These are phyloP conservation scores for Enchytraeus crypticus DNA, from an alignment of 2,888 invertebrate genomes.

Conservation along the genomic window DNA sequence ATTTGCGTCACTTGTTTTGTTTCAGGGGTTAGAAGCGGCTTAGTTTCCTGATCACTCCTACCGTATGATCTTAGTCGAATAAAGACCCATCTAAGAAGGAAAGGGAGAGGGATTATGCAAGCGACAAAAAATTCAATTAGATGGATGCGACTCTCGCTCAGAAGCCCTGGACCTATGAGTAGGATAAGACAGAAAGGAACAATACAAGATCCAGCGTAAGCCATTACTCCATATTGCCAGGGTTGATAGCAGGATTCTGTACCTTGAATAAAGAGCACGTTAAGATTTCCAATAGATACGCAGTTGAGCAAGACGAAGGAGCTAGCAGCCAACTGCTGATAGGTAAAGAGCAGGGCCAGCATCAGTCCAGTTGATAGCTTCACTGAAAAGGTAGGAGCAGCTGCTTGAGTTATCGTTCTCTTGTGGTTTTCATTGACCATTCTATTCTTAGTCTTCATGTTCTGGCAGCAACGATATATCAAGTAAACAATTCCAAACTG, in stretches of 20 bases:
- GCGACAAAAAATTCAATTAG: slow-evolving; percentile 26
- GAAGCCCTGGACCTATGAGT: slow-evolving; percentile 25
- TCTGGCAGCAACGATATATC: slow-evolving; percentile 3
- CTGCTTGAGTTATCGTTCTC: not conserved
- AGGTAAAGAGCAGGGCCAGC: slow-evolving; percentile 25
- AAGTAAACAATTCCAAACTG: slow-evolving; percentile 20
- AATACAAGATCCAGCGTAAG: slow-evolving; percentile 21
- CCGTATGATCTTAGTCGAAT: slow-evolving; percentile 14
- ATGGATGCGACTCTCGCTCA: slow-evolving; percentile 24
- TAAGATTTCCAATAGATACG: slow-evolving; percentile 20
- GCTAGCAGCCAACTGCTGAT: slow-evolving; percentile 26
- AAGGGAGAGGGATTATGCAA: slow-evolving; percentile 25
- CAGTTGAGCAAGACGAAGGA: slow-evolving; percentile 27
- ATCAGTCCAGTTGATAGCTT: slow-evolving; percentile 25
- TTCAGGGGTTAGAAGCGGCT: slow-evolving; percentile 11
- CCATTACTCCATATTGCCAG: slow-evolving; percentile 28
- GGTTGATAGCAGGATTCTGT: slow-evolving; percentile 20
- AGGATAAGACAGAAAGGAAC: slow-evolving; percentile 26
- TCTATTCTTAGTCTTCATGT: not conserved
- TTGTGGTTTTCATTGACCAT: not conserved
- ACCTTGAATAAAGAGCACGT: slow-evolving; percentile 24
- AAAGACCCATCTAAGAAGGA: slow-evolving; percentile 22
- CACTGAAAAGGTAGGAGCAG: slow-evolving; percentile 12
- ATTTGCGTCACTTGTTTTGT: slow-evolving; percentile 22
- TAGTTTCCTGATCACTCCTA: not conserved